phyloP scores from a whole-genome alignment of 2,113 vertebrate genomes.

The Propithecus coquereli region DNA sequence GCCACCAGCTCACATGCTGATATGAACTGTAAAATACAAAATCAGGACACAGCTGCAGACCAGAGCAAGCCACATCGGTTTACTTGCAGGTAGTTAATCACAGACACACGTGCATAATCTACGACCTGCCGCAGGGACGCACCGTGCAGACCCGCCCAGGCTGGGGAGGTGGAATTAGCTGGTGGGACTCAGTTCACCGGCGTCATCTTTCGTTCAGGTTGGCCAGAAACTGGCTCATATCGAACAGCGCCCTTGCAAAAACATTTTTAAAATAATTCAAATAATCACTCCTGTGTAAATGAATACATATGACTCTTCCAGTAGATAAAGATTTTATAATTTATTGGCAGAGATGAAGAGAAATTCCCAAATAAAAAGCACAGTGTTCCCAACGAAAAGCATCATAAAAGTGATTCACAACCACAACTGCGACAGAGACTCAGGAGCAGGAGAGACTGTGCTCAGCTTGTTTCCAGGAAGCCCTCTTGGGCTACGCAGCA shows the following conservation, averaged over 20 bases:
- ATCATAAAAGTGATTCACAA: neutral
- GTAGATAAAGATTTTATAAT: neutral
- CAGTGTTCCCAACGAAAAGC: accelerated
- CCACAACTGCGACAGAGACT: neutral
- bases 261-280: neutral
- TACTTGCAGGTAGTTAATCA: too few relatives aligned
- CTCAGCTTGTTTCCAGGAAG: neutral
- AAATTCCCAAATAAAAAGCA: neutral
- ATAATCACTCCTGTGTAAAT: neutral
- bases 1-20: neutral
- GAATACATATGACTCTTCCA: neutral
- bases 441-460: accelerated
- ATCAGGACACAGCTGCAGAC: neutral
- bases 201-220: too few relatives aligned
- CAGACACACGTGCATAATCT: too few relatives aligned
- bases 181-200: neutral
- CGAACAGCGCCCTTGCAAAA: neutral
- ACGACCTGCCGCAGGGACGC: neutral
- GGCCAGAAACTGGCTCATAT: neutral
- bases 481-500: accelerated
- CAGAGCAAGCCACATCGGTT: neutral
- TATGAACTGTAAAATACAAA: neutral
- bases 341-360: neutral
- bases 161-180: neutral
- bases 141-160: accelerated